Conservation (phyloP, 2,888 invertebrate species). For the Zootermopsis nevadensis region DNA sequence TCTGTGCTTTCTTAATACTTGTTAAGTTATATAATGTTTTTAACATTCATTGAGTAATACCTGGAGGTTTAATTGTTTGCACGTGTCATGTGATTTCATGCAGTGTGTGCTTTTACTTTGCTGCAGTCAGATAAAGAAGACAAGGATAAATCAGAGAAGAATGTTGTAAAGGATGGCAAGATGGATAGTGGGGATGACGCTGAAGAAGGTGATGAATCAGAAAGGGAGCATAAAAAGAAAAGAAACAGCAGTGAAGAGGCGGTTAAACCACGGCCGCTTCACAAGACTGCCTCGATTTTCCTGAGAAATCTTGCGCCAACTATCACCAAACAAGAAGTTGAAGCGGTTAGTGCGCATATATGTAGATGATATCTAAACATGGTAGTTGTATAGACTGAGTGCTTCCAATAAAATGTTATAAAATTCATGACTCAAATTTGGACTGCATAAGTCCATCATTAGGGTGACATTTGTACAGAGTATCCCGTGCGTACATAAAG, state of each 20-base stretch:
- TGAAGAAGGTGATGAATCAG: conserved; percentile 12
- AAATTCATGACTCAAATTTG: too few relatives aligned
- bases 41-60: too few relatives aligned
- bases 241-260: conserved; percentile 54
- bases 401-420: too few relatives aligned
- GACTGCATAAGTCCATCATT: too few relatives aligned
- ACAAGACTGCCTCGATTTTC: conserved; percentile 97
- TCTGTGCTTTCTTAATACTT: too few relatives aligned
- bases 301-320: conserved; percentile 94
- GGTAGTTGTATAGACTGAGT: too few relatives aligned
- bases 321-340: conserved; percentile 96
- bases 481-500: too few relatives aligned
- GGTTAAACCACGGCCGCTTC: conserved; percentile 76
- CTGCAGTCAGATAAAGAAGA: conserved; percentile 53
- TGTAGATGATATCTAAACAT: too few relatives aligned
- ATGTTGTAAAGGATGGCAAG: conserved; percentile 50
- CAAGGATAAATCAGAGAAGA: conserved; percentile 55
- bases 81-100: not conserved
- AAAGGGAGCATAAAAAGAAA: conserved; percentile 54
- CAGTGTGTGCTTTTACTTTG: not conserved
- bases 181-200: conserved; percentile 52
- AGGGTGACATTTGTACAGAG: too few relatives aligned
- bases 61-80: not conserved
- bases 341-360: conserved; percentile 76
- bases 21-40: too few relatives aligned